phyloP scores from a whole-genome alignment of 2,113 vertebrate genomes.

The Mus spicilegus region DNA sequence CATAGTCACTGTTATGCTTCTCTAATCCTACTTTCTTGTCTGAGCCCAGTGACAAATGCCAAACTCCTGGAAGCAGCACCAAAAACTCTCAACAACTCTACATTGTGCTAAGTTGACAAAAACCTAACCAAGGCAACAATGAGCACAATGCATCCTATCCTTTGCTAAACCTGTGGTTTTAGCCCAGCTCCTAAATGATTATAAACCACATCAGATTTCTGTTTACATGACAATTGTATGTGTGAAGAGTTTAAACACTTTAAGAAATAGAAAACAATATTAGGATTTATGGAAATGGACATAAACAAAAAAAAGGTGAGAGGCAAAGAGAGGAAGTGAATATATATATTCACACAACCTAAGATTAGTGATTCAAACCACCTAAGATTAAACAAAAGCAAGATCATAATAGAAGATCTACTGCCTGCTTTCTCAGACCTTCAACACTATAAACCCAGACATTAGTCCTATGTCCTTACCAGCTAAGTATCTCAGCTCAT shows the following conservation, averaged over 20 bases:
- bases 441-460: not conserved
- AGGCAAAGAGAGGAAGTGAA: not conserved
- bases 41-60: too few relatives aligned
- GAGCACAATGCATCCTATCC: not conserved
- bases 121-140: not conserved
- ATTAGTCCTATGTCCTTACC: not conserved
- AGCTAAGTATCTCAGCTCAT: not conserved
- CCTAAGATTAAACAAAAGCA: constrained; percentile 12
- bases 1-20: too few relatives aligned
- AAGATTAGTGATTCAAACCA: not conserved
- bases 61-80: too few relatives aligned
- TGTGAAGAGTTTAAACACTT: not conserved
- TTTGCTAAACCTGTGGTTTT: not conserved
- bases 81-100: too few relatives aligned
- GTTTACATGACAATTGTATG: not conserved
- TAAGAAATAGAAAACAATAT: not conserved
- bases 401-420: not conserved
- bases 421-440: not conserved
- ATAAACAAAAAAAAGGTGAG: not conserved
- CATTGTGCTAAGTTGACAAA: too few relatives aligned
- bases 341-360: too few relatives aligned
- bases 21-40: too few relatives aligned
- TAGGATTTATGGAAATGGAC: constrained; percentile 34
- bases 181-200: not conserved
- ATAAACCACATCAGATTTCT: not conserved